Evolutionary conservation across 2,113 vertebrate genomes (phyloP).

Genomic region (Anguilla rostrata): DNA sequence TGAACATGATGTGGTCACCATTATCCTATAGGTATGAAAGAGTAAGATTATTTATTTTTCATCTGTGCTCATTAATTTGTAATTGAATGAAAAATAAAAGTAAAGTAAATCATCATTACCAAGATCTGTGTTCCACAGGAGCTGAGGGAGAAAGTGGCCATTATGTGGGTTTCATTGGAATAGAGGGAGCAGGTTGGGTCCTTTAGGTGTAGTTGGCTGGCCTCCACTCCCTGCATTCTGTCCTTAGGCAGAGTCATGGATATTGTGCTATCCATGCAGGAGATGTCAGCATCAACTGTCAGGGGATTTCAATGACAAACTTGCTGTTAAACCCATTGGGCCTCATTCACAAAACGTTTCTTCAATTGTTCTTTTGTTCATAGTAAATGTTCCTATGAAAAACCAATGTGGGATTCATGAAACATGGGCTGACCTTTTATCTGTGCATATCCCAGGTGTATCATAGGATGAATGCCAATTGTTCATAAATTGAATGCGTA

Average conservation of each 20-base stretch:
- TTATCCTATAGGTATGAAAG: conserved; percentile 52
- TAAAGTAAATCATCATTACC: conserved; percentile 44
- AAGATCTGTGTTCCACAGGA: conserved; percentile 64
- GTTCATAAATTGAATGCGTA: too few species aligned
- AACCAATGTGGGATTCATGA: too few species aligned
- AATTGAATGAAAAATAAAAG: neutral
- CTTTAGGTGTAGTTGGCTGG: conserved; percentile 52
- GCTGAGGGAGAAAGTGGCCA: conserved; percentile 56
- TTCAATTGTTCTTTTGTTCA: too few species aligned
- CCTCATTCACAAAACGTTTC: too few species aligned
- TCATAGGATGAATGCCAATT: too few species aligned
- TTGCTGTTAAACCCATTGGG: neutral
- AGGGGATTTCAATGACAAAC: neutral
- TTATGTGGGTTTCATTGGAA: conserved; percentile 64
- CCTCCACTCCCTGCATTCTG: conserved; percentile 57
- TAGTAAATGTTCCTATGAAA: too few species aligned
- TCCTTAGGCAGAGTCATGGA: conserved; percentile 53
- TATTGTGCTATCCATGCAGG: conserved; percentile 55
- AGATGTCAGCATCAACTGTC: conserved; percentile 51
- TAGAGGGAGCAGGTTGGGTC: conserved; percentile 61
- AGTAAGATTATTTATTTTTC: neutral
- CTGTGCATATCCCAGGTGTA: too few species aligned
- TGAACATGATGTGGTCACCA: conserved; percentile 61
- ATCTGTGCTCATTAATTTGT: too few species aligned
- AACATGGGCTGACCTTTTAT: too few species aligned